Evolutionary conservation across 2,113 vertebrate species (phyloP), one percentile per base, ranked within the genome.

Genomic region (Struthio camelus): DNA sequence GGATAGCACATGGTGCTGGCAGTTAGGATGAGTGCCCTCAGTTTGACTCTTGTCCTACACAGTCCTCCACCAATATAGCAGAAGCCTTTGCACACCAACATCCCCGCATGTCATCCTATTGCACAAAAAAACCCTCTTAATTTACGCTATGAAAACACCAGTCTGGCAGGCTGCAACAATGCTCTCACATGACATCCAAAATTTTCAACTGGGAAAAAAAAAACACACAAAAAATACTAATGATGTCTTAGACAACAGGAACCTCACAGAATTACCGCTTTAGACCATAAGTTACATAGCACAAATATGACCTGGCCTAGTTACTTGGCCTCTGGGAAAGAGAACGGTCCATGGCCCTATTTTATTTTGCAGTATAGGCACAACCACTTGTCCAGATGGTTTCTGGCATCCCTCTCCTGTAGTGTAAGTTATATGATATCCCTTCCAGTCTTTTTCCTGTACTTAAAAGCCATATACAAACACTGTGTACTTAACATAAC

Each of bases 381-480:
- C 0, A 0, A n/a, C 7, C 44, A 28, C 66, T 69, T 76, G 73
- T 90, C 59, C 83, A 70, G 36, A 56, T 70, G 50, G 30, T 38
- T 93, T 80, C 65, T 67, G 34, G 53, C 73, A 75, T 36, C 61
- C 87, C 91, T 64, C 71, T 62, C 32, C 40, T 44, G 46, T 51
- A 80, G 76, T 51, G 34, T 34, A 72, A 94, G 89, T 73, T 36
- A 91, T n/a, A 34, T 75, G 48, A 58, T 76, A 58, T 5, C 10
- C 28, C 38, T 95, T 38, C 38, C 36, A 56, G 38, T 53, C 44
- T 70, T 92, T 69, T 18, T 91, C 53, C 53, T 85, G 17, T 38
- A 61, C 73, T 87, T 82, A 73, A 92, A 87, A 58, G 66, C 56
- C 73, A 72, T 78, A 80, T 46, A 78, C 67, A 89, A 92, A 66